Conservation (phyloP, 2,797 vertebrate genomes). For the Echiichthys vipera region DNA sequence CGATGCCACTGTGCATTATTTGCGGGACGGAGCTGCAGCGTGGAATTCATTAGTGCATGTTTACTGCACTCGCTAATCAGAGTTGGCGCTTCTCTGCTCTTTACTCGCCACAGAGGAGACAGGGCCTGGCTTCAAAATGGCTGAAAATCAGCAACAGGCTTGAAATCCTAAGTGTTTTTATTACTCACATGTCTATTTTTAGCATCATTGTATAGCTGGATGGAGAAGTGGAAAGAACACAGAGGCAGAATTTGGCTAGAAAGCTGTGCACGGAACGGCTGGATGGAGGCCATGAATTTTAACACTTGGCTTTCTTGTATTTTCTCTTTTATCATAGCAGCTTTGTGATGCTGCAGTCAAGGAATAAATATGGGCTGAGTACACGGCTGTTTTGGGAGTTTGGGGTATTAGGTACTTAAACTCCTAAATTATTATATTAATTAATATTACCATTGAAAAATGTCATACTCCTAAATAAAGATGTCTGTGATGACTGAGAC, state of each 20-base stretch:
- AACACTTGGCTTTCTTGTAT: slow-evolving; percentile 45
- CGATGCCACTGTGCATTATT: slow-evolving; percentile 20
- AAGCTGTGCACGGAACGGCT: slow-evolving; percentile 37
- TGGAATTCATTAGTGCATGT: slow-evolving; percentile 71
- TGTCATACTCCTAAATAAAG: too few species aligned
- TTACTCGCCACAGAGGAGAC: slow-evolving; percentile 63
- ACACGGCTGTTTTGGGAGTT: slow-evolving; percentile 29
- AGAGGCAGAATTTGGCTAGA: slow-evolving; percentile 45
- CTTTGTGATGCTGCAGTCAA: slow-evolving; percentile 16
- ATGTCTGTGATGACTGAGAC: too few species aligned
- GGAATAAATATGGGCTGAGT: slow-evolving; percentile 26
- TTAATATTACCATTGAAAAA: too few species aligned
- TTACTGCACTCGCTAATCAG: slow-evolving; percentile 67
- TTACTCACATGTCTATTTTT: slow-evolving; percentile 73
- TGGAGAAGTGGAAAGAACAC: slow-evolving; percentile 69
- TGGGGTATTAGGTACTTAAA: too few species aligned
- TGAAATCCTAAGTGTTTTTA: slow-evolving; percentile 64
- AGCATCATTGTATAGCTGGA: slow-evolving; percentile 68
- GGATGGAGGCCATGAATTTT: slow-evolving; percentile 48
- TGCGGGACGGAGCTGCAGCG: slow-evolving; percentile 20
- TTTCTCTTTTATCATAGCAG: slow-evolving; percentile 35
- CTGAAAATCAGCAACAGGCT: slow-evolving; percentile 66
- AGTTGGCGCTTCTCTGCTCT: slow-evolving; percentile 50
- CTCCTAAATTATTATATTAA: too few species aligned
- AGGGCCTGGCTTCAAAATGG: slow-evolving; percentile 47